Base-by-base conservation (phyloP, 2,113 vertebrate genomes). In the Empidonax alnorum region DNA sequence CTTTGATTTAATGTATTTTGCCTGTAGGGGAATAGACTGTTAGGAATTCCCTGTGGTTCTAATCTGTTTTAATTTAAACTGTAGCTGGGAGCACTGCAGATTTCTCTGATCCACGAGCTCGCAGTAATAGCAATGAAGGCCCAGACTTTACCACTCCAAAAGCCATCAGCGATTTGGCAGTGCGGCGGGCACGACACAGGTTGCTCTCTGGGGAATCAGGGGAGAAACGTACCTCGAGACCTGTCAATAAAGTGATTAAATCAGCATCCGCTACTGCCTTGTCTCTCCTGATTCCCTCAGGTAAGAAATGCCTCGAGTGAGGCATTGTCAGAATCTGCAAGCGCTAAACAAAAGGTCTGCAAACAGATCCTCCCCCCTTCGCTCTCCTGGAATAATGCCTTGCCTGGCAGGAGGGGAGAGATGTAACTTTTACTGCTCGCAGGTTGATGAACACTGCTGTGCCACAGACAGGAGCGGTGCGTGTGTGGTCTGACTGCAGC, bases 201-300 rank as follows among this genome's bases (percentile, higher is more conserved):
- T 98, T 99, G 82, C 98, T 99, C 73, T 99, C 99, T 5, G 99
- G 99, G 59, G 99, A 99, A 84, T 97, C 98, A 9, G 84, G 97
- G 21, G 99, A 99, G 96, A 99, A 99, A 96, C 99, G 98, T 55
- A 75, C 98, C 14, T 96, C 99, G 44, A 98, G 98, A 68, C 99
- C 99, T 35, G 97, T 99, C 96, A 99, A 98, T 98, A 99, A 99
- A 98, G 99, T 99, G 97, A 99, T 99, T 98, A 99, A 99, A 98
- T 99, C 99, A 2, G 99, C 99, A 66, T 99, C 99, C 0, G 99
- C 99, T 82, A 99, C 99, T 52, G 98, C 99, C 33, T 98, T 99
- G 93, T 99, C 99, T 3, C 99, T 99, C 83, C 99, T 99, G 98
- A 99, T 99, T 97, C 99, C 99, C 76, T 96, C 99, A 96, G 99